Evolutionary conservation across 2,888 invertebrate species (phyloP), one percentile per base, ranked within the genome.

Genomic region (Malacosoma neustria): DNA sequence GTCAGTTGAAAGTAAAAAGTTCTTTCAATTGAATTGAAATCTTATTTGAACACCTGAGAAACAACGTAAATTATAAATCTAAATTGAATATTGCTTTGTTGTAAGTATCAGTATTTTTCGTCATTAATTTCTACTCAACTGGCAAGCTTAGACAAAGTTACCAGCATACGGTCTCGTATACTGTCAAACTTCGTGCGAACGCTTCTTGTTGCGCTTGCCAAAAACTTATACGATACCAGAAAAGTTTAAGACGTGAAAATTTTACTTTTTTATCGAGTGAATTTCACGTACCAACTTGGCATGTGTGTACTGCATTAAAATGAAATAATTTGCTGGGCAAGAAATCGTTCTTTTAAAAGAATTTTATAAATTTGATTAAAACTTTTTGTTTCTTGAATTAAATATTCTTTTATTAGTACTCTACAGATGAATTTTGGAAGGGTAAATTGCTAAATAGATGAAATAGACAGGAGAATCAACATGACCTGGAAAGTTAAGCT

Each of bases 161-260:
- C 6, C 22, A 22, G 9, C 22, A 22, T 22, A 22, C 22, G 22
- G 22, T 22, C 22, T 22, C 22, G 22, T 22, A 22, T 9, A 22
- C 22, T 22, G 22, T 22, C 6, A 6, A 22, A 22, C 22, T 22
- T 22, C 22, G 22, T 4, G 22, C 14, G 13, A 33, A 22, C 22
- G 22, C 22, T 15, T 3, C 11, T 31, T 22, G 34, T 46, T 43
- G 45, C 45, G 49, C 52, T 51, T 63, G 61, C 61, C 63, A 59
- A 63, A 55, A 61, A 55, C 51, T 44, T 59, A 30, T 2, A 3
- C 14, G 35, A 15, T 13, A 22, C 29, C 15, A 45, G 41, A 48
- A 42, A 57, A 50, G 52, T 62, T 47, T 43, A 36, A 37, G 22
- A 38, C 35, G 40, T 47, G 54, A 52, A 55, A 57, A 54, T 54